A percentile compares a stretch with the other conserved stretches of the same genome.
phyloP scores from a whole-genome alignment of 2,888 invertebrate species.

The Alitta virens region DNA sequence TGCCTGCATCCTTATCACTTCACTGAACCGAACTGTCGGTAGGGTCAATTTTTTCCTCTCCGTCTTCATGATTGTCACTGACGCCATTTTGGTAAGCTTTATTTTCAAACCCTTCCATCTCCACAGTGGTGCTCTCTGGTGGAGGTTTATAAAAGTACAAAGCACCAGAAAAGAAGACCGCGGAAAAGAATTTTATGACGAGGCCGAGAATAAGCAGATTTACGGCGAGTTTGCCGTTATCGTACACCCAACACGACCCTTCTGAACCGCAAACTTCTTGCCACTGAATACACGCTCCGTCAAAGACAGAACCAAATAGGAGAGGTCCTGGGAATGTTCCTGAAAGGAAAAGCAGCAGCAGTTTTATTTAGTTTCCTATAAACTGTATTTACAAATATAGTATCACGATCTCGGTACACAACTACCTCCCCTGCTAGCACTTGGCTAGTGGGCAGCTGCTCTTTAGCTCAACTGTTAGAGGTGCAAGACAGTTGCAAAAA shows the following conservation, averaged over 20 bases:
- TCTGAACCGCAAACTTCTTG: slow-evolving; percentile 65
- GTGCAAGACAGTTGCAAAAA: too few species aligned
- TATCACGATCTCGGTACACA: too few species aligned
- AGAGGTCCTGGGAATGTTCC: slow-evolving; percentile 67
- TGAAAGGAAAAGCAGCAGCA: slow-evolving; percentile 16
- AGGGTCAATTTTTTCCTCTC: too few species aligned
- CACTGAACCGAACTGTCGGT: too few species aligned
- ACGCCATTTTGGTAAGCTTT: background rate
- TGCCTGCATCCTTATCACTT: too few species aligned
- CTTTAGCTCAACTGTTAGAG: too few species aligned
- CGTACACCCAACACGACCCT: slow-evolving; percentile 70
- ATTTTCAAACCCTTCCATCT: background rate
- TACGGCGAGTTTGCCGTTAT: slow-evolving; percentile 63
- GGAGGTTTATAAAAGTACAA: slow-evolving; percentile 2
- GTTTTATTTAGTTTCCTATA: too few species aligned
- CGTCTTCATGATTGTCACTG: too few species aligned
- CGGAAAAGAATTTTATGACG: background rate
- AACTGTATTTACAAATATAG: too few species aligned
- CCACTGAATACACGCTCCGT: slow-evolving; percentile 70
- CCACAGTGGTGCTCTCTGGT: background rate
- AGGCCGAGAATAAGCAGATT: background rate
- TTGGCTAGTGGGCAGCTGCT: too few species aligned
- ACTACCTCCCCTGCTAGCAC: too few species aligned
- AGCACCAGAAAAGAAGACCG: slow-evolving; percentile 1
- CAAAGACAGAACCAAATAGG: slow-evolving; percentile 71